Percentiles rank a stretch among this genome's conserved stretches.
Conservation (phyloP, 1,140 invertebrate genomes). For the Musca vetustissima region DNA sequence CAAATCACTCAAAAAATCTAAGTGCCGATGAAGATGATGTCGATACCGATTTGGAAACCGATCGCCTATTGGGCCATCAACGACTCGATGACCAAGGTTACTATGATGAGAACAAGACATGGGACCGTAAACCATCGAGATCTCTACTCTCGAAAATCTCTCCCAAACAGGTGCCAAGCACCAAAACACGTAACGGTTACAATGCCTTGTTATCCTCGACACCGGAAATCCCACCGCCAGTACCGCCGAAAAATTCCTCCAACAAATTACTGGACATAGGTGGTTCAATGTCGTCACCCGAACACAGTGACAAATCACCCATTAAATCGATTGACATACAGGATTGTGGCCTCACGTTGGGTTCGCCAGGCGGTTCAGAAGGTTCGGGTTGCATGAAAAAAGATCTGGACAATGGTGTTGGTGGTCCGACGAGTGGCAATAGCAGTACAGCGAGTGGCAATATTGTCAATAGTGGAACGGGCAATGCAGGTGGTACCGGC, state of each 20-base stretch:
- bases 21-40: conserved; percentile 69
- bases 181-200: conserved; percentile 53
- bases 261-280: conserved; percentile 40
- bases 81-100: conserved; percentile 87
- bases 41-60: conserved; percentile 87
- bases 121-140: conserved; percentile 47
- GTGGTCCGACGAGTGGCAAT: conserved; percentile 6
- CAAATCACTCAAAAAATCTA: conserved; percentile 50
- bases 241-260: conserved; percentile 42
- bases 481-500: conserved; percentile 18
- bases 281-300: conserved; percentile 44
- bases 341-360: conserved; percentile 32
- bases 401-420: conserved; percentile 20
- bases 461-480: conserved; percentile 9
- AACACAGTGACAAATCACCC: conserved; percentile 51
- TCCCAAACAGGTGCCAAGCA: conserved; percentile 49
- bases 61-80: conserved; percentile 84
- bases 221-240: conserved; percentile 40
- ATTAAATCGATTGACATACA: conserved; percentile 33
- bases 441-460: conserved; percentile 24
- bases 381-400: conserved; percentile 31
- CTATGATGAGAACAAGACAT: conserved; percentile 78
- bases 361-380: conserved; percentile 32
- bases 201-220: conserved; percentile 51
- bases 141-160: conserved; percentile 52